A percentile compares a stretch with the other conserved stretches of the same genome.
phyloP scores from a whole-genome alignment of 1,140 invertebrate species.

The Drosophila trapezifrons region DNA sequence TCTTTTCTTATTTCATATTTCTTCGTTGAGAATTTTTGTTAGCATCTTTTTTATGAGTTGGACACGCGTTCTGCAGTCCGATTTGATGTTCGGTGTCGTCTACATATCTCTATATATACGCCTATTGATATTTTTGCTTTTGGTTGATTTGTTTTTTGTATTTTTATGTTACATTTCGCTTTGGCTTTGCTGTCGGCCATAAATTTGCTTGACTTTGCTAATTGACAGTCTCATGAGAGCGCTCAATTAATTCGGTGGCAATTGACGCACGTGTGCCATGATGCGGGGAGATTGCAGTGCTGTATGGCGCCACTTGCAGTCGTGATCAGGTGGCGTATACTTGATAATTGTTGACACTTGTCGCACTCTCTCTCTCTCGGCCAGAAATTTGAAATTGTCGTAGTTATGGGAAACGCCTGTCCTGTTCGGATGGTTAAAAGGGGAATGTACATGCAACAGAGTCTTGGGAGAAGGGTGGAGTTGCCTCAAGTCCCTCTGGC shows the following conservation, averaged over 20 bases:
- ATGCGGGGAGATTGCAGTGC: neutral
- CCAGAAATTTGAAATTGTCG: conserved; percentile 42
- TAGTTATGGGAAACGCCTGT: conserved; percentile 22
- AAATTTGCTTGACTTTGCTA: conserved; percentile 69
- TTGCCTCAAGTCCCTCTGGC: conserved; percentile 14
- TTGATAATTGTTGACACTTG: conserved; percentile 80
- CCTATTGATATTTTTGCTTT: conserved; percentile 37
- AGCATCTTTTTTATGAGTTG: conserved; percentile 43
- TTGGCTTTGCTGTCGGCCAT: conserved; percentile 44
- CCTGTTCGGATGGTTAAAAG: neutral
- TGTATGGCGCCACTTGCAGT: conserved; percentile 6
- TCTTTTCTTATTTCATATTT: conserved; percentile 17
- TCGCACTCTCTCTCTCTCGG: conserved; percentile 23
- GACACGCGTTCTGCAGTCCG: conserved; percentile 46
- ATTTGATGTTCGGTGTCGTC: conserved; percentile 31
- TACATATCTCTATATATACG: neutral
- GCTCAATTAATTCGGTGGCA: conserved; percentile 75
- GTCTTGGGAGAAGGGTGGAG: conserved; percentile 1
- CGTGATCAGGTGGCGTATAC: conserved; percentile 73
- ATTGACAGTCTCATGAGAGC: conserved; percentile 77
- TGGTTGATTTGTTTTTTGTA: conserved; percentile 9
- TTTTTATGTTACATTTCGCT: conserved; percentile 22
- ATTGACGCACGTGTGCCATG: conserved; percentile 69
- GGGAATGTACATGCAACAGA: no score
- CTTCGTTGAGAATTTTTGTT: conserved; percentile 31